Evolutionary conservation across 2,888 invertebrate species (phyloP), one percentile per base, ranked within the genome.

Genomic region (Drosophila peninsularis): DNA sequence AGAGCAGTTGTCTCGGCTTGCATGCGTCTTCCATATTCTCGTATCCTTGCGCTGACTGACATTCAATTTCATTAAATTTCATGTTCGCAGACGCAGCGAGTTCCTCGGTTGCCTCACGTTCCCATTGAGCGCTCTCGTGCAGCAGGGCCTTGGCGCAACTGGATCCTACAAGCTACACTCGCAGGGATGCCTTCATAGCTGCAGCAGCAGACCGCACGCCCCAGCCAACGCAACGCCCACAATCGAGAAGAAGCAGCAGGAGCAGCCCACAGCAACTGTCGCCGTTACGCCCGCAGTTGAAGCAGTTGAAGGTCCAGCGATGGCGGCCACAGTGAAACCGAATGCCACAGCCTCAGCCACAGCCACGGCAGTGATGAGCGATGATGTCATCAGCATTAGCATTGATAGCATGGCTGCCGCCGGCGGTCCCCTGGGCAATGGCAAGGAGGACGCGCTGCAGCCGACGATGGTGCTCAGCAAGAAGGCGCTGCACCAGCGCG

Each of bases 21-120:
- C 52, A 24, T 24, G 37, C 21, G 9, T 37, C 37, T 52, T 27
- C 24, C 24, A 5, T 24, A 5, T 24, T 3, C 24, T 24, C 52
- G 11, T 24, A 37, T 27, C 13, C 34, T 50, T 27, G 0, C 45
- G 30, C 45, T 52, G 14, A 37, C 52, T 52, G 36, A 52, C 36
- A 37, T 37, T 52, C n/a, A 52, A 52, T 37, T 52, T 52, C 36
- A 47, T 47, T 32, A 47, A 27, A 53, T 60, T 57, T 57, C 21
- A n/a, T 27, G 4, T 42, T 42, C 30, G 17, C 95, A 98, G 97
- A 94, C 95, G 96, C 93, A 98, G 97, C 94, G 97, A 98, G 93
- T 96, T 98, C 93, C 94, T 98, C 93, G 98, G 98, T 94, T 98
- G 97, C 93, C 96, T 97, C 95, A 97, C 97, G 93, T 97, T 98